Evolutionary conservation across 2,113 vertebrate genomes (phyloP).

Genomic region (Psammodynastes pulverulentus): DNA sequence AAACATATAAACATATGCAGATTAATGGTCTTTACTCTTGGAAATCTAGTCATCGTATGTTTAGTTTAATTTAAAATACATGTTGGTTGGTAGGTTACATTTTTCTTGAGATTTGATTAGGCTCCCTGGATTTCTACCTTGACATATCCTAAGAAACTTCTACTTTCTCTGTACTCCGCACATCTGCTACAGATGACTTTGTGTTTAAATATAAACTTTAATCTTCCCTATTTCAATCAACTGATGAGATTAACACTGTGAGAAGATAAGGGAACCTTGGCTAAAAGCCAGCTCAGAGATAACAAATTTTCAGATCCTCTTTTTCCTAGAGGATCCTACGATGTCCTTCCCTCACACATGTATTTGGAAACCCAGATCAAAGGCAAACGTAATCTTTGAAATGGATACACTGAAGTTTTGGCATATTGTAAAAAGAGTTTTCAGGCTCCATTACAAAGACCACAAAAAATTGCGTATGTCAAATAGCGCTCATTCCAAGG

Average conservation of each 20-base stretch:
- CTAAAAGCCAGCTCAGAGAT: background rate
- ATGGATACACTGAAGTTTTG: background rate
- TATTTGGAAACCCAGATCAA: background rate
- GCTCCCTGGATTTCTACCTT: background rate
- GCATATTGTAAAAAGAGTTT: background rate
- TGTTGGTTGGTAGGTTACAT: background rate
- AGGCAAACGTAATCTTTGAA: background rate
- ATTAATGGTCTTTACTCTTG: background rate
- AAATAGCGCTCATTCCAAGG: background rate
- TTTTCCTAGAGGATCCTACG: background rate
- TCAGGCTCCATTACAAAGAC: background rate
- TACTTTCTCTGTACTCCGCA: background rate
- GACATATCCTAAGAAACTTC: background rate
- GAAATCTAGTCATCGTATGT: background rate
- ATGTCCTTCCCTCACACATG: background rate
- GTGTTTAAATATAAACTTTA: slow-evolving; percentile 26
- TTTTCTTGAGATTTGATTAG: background rate
- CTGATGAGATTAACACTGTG: background rate
- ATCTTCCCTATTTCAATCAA: slow-evolving; percentile 12
- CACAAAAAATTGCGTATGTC: background rate
- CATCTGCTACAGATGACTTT: background rate
- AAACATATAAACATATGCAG: background rate
- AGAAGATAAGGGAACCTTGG: background rate
- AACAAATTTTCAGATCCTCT: background rate
- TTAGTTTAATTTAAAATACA: background rate